Percentiles rank a stretch among this genome's conserved stretches.
Evolutionary conservation across 2,888 invertebrate genomes (phyloP).

Genomic region (Harpalus rubripes): DNA sequence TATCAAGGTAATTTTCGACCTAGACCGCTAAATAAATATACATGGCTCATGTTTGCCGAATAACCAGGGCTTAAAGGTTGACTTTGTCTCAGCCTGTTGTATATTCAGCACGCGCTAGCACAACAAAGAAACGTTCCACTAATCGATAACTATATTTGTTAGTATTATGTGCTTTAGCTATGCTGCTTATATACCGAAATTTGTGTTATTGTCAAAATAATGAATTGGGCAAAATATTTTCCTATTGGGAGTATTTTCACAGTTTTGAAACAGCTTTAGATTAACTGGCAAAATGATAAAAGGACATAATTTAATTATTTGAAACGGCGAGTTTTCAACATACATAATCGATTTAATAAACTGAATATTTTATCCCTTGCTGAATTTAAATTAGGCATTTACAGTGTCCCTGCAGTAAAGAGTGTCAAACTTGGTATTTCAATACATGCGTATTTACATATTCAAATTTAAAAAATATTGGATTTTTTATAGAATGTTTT

Average conservation of each 20-base stretch:
- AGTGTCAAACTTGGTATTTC: constrained; percentile 29
- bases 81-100: constrained; percentile 24
- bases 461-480: constrained; percentile 38
- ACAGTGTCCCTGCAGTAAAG: not conserved
- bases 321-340: constrained; percentile 2
- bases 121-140: constrained; percentile 22
- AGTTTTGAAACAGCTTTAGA: not conserved
- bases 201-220: not conserved
- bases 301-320: constrained; percentile 15
- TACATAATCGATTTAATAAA: constrained; percentile 17
- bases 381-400: constrained; percentile 27
- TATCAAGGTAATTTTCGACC: constrained; percentile 78
- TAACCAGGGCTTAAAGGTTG: not conserved
- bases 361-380: constrained; percentile 31
- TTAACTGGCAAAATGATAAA: not conserved
- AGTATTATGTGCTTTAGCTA: constrained; percentile 1
- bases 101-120: not conserved
- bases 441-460: constrained; percentile 42
- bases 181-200: not conserved
- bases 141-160: constrained; percentile 38
- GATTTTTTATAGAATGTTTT: constrained; percentile 51
- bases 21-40: constrained; percentile 4
- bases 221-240: not conserved
- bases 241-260: not conserved
- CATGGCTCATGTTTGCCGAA: constrained; percentile 25